phyloP scores from a whole-genome alignment of 2,888 invertebrate genomes.

The Epinotia bilunana region DNA sequence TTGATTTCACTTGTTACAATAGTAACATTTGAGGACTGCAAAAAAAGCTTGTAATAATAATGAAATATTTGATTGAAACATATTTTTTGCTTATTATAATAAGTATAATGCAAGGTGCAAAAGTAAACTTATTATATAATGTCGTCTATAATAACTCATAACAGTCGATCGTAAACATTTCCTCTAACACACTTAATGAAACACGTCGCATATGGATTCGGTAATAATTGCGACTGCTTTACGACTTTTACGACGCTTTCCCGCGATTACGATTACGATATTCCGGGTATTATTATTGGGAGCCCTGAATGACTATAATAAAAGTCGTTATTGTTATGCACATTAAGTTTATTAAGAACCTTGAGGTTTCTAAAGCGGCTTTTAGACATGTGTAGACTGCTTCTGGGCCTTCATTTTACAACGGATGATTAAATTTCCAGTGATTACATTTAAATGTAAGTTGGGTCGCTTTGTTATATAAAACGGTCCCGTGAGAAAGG shows the following conservation, averaged over 20 bases:
- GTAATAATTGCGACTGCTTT: slow-evolving; percentile 26
- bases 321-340: slow-evolving; percentile 2
- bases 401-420: too few species aligned
- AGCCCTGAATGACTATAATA: slow-evolving; percentile 21
- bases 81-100: too few species aligned
- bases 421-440: too few species aligned
- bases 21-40: too few species aligned
- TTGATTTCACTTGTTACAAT: too few species aligned
- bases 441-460: too few species aligned
- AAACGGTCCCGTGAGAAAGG: too few species aligned
- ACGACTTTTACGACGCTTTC: slow-evolving; percentile 15
- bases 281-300: slow-evolving; percentile 15
- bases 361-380: too few species aligned
- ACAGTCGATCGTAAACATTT: slow-evolving; percentile 14
- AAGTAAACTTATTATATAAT: not conserved
- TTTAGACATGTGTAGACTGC: too few species aligned
- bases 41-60: too few species aligned
- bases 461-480: too few species aligned
- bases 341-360: not conserved
- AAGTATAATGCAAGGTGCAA: not conserved
- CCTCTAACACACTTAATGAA: slow-evolving; percentile 27
- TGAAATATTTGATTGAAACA: too few species aligned
- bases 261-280: slow-evolving; percentile 31
- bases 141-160: not conserved
- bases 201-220: slow-evolving; percentile 31